Evolutionary conservation across 2,797 vertebrate genomes (phyloP), one percentile per base, ranked within the genome.

Genomic region (Schizothorax lantsangensis): DNA sequence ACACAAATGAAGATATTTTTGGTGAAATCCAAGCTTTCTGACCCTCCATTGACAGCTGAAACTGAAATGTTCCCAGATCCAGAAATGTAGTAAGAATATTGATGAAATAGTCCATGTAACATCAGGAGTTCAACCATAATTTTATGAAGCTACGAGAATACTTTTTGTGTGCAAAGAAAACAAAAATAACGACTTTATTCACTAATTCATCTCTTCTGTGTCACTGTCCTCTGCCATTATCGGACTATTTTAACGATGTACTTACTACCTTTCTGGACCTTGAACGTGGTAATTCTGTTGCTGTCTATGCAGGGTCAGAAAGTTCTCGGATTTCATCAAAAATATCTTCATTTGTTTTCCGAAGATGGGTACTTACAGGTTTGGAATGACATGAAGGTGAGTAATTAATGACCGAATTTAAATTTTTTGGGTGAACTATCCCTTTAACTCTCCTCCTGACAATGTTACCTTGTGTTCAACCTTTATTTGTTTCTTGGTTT

Each of bases 401-500:
- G 10, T n/a, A 59, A 59, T 59, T n/a, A 11, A 5, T 11, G 57
- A n/a, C 9, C n/a, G 10, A 11, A 11, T 59, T 59, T 10, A 5
- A 4, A 2, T 11, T 59, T 59, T n/a, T 59, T 11, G 9, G 4
- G 9, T 59, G 57, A n/a, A 11, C 23, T 59, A 57, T 23, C 54
- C 54, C 54, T 23, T 77, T 77, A 36, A 36, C 30, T 78, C 36
- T 40, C 19, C 47, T 36, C 30, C 11, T 33, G 43, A 66, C 1
- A 66, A 30, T 49, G 19, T 4, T 38, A 47, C 21, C 40, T 43
- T 81, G 17, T 33, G 17, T 52, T 38, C 47, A 15, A 38, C 6
- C n/a, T 6, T 47, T n/a, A 19, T 38, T 21, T 66, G n/a, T 89
- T 91, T 92, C 40, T 93, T 94, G 95, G 93, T 94, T 93, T 96